These are phyloP conservation scores for Volucella bombylans DNA, from an alignment of 2,888 invertebrate genomes.

Conservation along the genomic window DNA sequence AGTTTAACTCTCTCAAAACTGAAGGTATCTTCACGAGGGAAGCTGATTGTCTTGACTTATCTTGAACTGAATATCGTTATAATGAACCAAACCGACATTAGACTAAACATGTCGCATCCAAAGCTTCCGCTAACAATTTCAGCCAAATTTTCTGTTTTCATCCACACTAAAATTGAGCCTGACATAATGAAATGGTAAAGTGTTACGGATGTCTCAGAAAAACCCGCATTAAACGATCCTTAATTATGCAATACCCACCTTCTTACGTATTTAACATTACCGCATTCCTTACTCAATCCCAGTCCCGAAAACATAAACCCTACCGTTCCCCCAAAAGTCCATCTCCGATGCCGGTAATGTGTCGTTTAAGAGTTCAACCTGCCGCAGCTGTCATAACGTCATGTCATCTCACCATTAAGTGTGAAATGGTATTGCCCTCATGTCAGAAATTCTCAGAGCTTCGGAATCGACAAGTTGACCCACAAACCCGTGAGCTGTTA, in stretches of 20 bases:
- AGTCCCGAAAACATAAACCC: not conserved
- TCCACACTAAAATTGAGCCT: too few relatives aligned
- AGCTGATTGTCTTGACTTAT: too few relatives aligned
- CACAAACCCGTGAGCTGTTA: conserved; percentile 32
- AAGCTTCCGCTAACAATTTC: too few relatives aligned
- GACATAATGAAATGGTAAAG: too few relatives aligned
- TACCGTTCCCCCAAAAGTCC: conserved; percentile 1
- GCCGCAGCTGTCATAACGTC: conserved; percentile 13
- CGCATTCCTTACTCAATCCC: conserved; percentile 11
- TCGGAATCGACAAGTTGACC: conserved; percentile 57
- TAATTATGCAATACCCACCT: conserved; percentile 19
- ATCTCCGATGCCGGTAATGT: conserved; percentile 18
- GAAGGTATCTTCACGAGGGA: too few relatives aligned
- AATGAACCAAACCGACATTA: too few relatives aligned
- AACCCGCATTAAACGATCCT: conserved; percentile 1
- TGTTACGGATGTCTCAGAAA: not conserved
- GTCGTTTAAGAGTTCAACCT: conserved; percentile 21
- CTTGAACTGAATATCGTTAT: too few relatives aligned
- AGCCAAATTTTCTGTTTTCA: too few relatives aligned
- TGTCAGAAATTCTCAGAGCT: conserved; percentile 6
- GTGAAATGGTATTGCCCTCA: not conserved
- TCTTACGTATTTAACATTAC: conserved; percentile 11
- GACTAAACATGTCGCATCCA: too few relatives aligned
- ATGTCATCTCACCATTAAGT: conserved; percentile 18
- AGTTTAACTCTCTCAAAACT: too few relatives aligned